A percentile compares a stretch with the other conserved stretches of the same genome.
Conservation (phyloP, 2,888 invertebrate species). For the Dysmachus trigonus region DNA sequence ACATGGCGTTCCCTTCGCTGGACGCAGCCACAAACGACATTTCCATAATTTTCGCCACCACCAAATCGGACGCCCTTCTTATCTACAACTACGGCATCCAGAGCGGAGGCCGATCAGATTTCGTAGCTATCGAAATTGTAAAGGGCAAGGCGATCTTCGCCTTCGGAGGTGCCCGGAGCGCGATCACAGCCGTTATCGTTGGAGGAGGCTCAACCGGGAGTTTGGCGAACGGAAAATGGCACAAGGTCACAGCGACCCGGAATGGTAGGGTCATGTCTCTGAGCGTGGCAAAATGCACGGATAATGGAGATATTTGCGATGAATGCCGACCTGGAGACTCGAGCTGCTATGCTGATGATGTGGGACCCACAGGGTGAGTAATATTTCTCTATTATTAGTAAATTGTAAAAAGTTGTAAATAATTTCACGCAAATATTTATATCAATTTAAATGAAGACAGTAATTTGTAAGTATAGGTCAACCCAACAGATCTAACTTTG, state of each 20-base stretch:
- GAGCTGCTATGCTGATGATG: conserved; percentile 84
- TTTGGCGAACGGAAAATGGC: conserved; percentile 89
- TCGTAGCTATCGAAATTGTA: conserved; percentile 89
- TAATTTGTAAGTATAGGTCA: no score
- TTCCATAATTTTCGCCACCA: conserved; percentile 89
- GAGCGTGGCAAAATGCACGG: conserved; percentile 81
- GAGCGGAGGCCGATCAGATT: conserved; percentile 89
- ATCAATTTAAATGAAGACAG: no score
- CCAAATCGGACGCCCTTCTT: conserved; percentile 85
- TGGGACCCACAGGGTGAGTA: conserved; percentile 87
- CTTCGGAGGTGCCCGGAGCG: conserved; percentile 88
- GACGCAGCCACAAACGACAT: conserved; percentile 92
- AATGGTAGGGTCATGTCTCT: conserved; percentile 89
- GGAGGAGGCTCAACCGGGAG: conserved; percentile 60
- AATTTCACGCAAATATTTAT: no score
- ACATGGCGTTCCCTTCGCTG: conserved; percentile 85
- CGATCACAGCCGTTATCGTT: conserved; percentile 82
- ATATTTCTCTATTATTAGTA: background rate
- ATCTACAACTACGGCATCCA: conserved; percentile 91
- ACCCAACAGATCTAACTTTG: no score
- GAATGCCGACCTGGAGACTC: conserved; percentile 86
- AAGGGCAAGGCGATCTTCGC: conserved; percentile 87
- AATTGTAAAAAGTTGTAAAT: no score
- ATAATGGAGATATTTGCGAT: conserved; percentile 86
- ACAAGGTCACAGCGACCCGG: conserved; percentile 88